These are phyloP conservation scores for Amiota communis DNA, from an alignment of 2,888 invertebrate species.

Conservation along the genomic window DNA sequence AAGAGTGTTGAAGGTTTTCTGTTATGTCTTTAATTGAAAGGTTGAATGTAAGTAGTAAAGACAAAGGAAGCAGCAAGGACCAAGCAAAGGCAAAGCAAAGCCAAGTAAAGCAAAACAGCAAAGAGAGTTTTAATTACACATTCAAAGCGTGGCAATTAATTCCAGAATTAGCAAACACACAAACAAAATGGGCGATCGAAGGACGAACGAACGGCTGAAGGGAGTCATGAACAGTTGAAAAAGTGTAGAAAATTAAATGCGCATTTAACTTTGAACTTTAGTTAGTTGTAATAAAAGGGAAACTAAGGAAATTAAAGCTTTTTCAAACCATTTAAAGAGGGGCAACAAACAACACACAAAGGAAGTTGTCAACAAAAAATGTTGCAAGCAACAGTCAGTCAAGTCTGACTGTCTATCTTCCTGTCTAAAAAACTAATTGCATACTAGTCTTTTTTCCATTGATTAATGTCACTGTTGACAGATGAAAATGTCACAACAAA, in stretches of 20 bases:
- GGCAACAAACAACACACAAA: slow-evolving; percentile 10
- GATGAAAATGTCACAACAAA: slow-evolving; percentile 62
- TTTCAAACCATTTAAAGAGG: too few relatives aligned
- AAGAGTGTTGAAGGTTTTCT: neutral
- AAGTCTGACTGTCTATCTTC: too few relatives aligned
- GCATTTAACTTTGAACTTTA: slow-evolving; percentile 40
- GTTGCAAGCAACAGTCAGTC: neutral
- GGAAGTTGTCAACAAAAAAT: neutral
- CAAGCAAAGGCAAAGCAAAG: neutral
- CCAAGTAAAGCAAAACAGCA: slow-evolving; percentile 23
- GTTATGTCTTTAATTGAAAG: slow-evolving; percentile 48
- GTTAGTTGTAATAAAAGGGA: neutral
- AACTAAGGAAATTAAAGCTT: neutral
- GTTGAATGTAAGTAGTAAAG: neutral
- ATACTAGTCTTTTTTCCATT: slow-evolving; percentile 33
- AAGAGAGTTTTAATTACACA: slow-evolving; percentile 57
- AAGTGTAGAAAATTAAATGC: slow-evolving; percentile 23
- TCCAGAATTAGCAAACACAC: slow-evolving; percentile 37
- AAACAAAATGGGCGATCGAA: neutral
- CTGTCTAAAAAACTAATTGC: slow-evolving; percentile 35
- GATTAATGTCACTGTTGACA: slow-evolving; percentile 62
- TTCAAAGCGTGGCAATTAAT: slow-evolving; percentile 60
- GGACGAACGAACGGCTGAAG: neutral
- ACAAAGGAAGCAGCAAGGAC: too few relatives aligned
- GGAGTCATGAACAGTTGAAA: neutral